A percentile compares a stretch with the other conserved stretches of the same genome.
Conservation (phyloP, 1,140 invertebrate genomes). For the Lineus longissimus region DNA sequence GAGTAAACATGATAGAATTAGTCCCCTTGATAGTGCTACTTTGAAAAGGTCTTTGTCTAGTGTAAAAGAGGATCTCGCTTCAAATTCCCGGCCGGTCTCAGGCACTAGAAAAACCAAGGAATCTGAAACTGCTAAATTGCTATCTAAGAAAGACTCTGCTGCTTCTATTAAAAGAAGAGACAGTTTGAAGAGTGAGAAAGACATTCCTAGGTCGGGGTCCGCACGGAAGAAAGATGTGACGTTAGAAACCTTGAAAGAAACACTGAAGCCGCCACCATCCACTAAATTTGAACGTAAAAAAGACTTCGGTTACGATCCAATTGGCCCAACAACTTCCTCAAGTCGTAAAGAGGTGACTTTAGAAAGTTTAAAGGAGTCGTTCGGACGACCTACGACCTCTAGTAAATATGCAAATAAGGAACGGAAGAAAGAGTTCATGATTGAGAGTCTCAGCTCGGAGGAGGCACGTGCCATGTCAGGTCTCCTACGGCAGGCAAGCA, state of each 20-base stretch:
- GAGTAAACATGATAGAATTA: not conserved
- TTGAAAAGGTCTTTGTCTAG: conserved; percentile 8
- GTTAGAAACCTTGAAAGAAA: conserved; percentile 27
- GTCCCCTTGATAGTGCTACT: conserved; percentile 10
- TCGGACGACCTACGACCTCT: conserved; percentile 32
- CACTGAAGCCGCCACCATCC: conserved; percentile 4
- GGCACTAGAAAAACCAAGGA: no score
- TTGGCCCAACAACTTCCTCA: no score
- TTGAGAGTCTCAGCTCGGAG: conserved; percentile 46
- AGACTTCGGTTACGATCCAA: no score
- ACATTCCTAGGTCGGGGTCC: no score
- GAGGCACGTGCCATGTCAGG: conserved; percentile 50
- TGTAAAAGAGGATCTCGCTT: conserved; percentile 7
- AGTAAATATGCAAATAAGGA: conserved; percentile 38
- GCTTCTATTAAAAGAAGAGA: no score
- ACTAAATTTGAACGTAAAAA: no score
- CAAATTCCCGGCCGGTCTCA: not conserved
- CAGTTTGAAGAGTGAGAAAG: no score
- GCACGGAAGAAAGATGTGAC: conserved; percentile 25
- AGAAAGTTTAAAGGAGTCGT: conserved; percentile 27
- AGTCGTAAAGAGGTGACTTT: conserved; percentile 28
- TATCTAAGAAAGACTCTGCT: no score
- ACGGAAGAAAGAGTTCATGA: conserved; percentile 41
- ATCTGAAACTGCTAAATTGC: no score
- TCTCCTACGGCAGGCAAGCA: conserved; percentile 45